These are phyloP conservation scores for Chamaetylas fuelleborni DNA, from an alignment of 2,113 vertebrate genomes.

Conservation along the genomic window DNA sequence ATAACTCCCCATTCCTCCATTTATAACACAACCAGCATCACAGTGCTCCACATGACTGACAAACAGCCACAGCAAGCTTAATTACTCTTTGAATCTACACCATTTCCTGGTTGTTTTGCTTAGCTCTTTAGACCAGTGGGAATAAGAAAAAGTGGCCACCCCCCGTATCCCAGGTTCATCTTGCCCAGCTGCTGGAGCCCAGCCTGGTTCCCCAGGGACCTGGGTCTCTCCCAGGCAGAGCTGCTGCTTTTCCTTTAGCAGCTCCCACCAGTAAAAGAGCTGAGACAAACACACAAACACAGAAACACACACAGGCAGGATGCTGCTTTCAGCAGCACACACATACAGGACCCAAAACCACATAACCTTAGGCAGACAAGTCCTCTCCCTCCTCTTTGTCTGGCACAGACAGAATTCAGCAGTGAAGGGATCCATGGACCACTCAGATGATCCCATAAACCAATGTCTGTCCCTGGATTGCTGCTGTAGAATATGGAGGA, in stretches of 20 bases:
- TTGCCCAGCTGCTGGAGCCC: neutral
- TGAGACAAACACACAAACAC: neutral
- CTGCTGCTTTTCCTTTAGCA: neutral
- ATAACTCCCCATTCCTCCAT: neutral
- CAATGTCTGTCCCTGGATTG: neutral
- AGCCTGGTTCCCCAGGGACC: accelerated
- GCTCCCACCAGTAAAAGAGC: accelerated
- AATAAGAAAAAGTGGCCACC: accelerated
- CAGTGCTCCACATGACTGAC: neutral
- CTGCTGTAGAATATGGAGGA: neutral
- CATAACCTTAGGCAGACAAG: accelerated
- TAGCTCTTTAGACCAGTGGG: neutral
- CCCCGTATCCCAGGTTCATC: neutral
- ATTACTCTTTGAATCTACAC: neutral
- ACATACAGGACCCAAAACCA: neutral
- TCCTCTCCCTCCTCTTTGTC: neutral
- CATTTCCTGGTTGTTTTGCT: neutral
- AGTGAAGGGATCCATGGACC: neutral
- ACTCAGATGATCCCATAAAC: neutral
- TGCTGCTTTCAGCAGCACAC: neutral
- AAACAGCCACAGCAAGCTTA: neutral
- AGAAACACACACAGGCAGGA: neutral
- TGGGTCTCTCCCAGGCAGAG: neutral
- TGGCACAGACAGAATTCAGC: neutral
- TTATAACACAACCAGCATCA: neutral